Evolutionary conservation across 2,888 invertebrate genomes (phyloP).

Genomic region (Cheilosia pagana): DNA sequence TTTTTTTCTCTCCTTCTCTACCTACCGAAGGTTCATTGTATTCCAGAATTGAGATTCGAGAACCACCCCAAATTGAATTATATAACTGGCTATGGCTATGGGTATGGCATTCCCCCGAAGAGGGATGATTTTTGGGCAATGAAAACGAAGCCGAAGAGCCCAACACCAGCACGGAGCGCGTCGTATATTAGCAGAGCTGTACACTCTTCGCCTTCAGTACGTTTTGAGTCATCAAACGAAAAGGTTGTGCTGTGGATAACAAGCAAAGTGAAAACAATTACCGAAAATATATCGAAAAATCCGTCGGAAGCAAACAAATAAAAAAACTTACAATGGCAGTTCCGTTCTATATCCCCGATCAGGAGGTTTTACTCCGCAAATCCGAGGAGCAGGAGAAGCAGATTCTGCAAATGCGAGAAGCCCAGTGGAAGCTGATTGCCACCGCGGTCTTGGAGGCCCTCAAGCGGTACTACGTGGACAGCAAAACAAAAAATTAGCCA

Average conservation of each 20-base stretch:
- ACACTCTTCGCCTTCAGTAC: slow-evolving; percentile 60
- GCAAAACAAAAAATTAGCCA: slow-evolving; percentile 26
- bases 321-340: slow-evolving; percentile 80
- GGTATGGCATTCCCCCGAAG: slow-evolving; percentile 15
- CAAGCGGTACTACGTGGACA: slow-evolving; percentile 30
- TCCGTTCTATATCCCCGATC: slow-evolving; percentile 82
- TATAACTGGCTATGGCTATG: slow-evolving; percentile 29
- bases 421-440: slow-evolving; percentile 79
- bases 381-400: slow-evolving; percentile 79
- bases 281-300: slow-evolving; percentile 48
- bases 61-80: slow-evolving; percentile 70
- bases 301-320: slow-evolving; percentile 21
- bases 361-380: slow-evolving; percentile 80
- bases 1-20: neutral
- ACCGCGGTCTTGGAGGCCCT: slow-evolving; percentile 79
- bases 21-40: slow-evolving; percentile 50
- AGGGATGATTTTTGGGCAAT: slow-evolving; percentile 63
- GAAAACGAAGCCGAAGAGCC: slow-evolving; percentile 67
- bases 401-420: slow-evolving; percentile 79
- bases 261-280: slow-evolving; percentile 5
- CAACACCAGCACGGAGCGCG: slow-evolving; percentile 21
- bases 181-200: slow-evolving; percentile 66
- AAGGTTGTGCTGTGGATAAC: slow-evolving; percentile 72
- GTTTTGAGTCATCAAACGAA: slow-evolving; percentile 68
- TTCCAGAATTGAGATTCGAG: slow-evolving; percentile 24